Evolutionary conservation across 1,140 invertebrate genomes (phyloP), one percentile per base, ranked within the genome.

Genomic region (Anastatus disparis): DNA sequence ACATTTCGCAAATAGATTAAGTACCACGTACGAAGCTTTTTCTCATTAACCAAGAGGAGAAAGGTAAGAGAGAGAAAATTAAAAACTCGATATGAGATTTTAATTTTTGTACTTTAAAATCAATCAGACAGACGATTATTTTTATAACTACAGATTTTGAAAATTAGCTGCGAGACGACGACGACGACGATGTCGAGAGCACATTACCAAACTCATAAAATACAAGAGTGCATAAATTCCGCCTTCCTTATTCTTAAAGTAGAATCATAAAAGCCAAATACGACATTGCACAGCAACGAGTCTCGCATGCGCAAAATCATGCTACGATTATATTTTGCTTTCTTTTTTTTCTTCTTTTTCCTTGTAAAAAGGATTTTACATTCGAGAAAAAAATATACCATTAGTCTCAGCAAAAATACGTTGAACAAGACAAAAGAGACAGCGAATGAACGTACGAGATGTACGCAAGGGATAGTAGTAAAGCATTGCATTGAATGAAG

Each of bases 311-410:
- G 42, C n/a, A 62, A 62, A 31, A 62, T 62, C 24, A 27, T n/a
- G n/a, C n/a, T n/a, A n/a, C n/a, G n/a, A n/a, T n/a, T n/a, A n/a
- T n/a, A n/a, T n/a, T n/a, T n/a, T n/a, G n/a, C 44, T 53, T 13
- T 1, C 38, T 29, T 6, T 17, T 26, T 46, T 55, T 65, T 48
- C 22, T 62, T 64, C 48, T 44, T 29, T 40, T 42, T 27, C 38
- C 40, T n/a, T n/a, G n/a, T n/a, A n/a, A n/a, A n/a, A n/a, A n/a
- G n/a, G n/a, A n/a, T n/a, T n/a, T n/a, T 38, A 20, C 20, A 1
- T 8, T 13, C 40, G 12, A 52, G 59, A 50, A 52, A 58, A 66
- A 52, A 46, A 66, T 58, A 56, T 12, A 20, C 64, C 53, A 67
- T 58, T 58, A 67, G 64, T 27, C 17, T 6, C 20, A 12, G 31